Percentiles rank a stretch among this genome's conserved stretches.
phyloP scores from a whole-genome alignment of 2,888 invertebrate genomes.

The Digitonthophagus gazella region DNA sequence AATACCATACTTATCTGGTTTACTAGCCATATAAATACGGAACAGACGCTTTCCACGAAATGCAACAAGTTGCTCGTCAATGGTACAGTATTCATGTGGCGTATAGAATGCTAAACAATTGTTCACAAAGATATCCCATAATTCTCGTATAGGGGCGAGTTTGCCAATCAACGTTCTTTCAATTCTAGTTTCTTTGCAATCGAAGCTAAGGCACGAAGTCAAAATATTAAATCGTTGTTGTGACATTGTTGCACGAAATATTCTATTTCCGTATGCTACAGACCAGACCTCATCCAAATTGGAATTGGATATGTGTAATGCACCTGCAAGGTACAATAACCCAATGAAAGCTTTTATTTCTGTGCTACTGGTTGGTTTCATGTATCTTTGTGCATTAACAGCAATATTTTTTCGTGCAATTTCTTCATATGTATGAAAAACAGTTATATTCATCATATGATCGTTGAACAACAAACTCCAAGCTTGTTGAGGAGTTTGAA shows the following conservation, averaged over 20 bases:
- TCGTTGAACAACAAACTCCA: constrained; percentile 25
- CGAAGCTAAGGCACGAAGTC: constrained; percentile 28
- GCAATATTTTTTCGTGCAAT: constrained; percentile 3
- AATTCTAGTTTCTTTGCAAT: constrained; percentile 27
- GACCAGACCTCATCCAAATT: constrained; percentile 7
- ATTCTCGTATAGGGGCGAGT: constrained; percentile 38
- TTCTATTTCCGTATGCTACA: constrained; percentile 4
- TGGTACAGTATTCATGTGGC: constrained; percentile 34
- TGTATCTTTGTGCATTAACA: constrained; percentile 20
- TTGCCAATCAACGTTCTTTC: constrained; percentile 27
- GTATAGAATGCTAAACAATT: constrained; percentile 32
- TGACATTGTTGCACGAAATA: constrained; percentile 16
- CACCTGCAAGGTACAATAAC: constrained; percentile 20
- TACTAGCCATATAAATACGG: constrained; percentile 33
- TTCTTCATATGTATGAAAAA: constrained; percentile 27
- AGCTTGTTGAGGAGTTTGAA: constrained; percentile 22
- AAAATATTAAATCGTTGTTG: constrained; percentile 28
- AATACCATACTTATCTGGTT: constrained; percentile 43
- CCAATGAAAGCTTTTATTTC: constrained; percentile 28
- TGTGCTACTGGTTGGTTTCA: constrained; percentile 20
- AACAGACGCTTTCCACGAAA: constrained; percentile 15
- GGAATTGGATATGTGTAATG: constrained; percentile 20
- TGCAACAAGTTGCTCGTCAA: constrained; percentile 39
- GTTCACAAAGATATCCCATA: constrained; percentile 35
- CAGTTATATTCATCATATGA: constrained; percentile 22